Evolutionary conservation across 2,113 vertebrate genomes (phyloP).

Genomic region (Eclectus roratus): DNA sequence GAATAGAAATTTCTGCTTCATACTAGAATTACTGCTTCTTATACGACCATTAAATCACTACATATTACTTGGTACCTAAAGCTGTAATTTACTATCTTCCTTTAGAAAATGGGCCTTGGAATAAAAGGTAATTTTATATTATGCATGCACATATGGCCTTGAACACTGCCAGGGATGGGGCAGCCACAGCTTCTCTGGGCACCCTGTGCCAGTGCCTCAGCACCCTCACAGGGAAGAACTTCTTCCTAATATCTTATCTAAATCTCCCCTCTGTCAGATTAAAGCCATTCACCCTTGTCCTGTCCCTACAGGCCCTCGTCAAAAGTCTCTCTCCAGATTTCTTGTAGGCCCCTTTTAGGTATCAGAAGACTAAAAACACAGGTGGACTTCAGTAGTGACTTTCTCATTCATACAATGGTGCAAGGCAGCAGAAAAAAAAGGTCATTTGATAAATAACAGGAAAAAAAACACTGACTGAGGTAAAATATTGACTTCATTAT

Average conservation of each 20-base stretch:
- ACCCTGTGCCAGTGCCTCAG: not conserved
- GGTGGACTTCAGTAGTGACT: not conserved
- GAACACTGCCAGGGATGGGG: not conserved
- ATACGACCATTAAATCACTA: not conserved
- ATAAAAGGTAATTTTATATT: not conserved
- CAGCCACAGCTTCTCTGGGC: not conserved
- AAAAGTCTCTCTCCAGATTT: not conserved
- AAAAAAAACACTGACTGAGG: not conserved
- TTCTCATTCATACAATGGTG: not conserved
- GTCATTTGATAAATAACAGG: not conserved
- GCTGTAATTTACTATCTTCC: not conserved
- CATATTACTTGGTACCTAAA: not conserved
- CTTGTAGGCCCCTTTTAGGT: not conserved
- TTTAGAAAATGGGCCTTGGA: not conserved
- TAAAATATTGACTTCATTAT: not conserved
- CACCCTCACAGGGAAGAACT: not conserved
- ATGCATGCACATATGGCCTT: rapidly evolving
- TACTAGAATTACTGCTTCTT: not conserved
- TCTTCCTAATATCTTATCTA: not conserved
- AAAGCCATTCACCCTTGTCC: not conserved
- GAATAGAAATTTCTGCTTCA: not conserved
- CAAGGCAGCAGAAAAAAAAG: not conserved
- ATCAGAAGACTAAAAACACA: not conserved
- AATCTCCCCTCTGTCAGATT: not conserved
- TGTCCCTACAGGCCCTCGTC: not conserved